Base-by-base conservation (phyloP, 2,797 vertebrate genomes). In the Tangara arthus region DNA sequence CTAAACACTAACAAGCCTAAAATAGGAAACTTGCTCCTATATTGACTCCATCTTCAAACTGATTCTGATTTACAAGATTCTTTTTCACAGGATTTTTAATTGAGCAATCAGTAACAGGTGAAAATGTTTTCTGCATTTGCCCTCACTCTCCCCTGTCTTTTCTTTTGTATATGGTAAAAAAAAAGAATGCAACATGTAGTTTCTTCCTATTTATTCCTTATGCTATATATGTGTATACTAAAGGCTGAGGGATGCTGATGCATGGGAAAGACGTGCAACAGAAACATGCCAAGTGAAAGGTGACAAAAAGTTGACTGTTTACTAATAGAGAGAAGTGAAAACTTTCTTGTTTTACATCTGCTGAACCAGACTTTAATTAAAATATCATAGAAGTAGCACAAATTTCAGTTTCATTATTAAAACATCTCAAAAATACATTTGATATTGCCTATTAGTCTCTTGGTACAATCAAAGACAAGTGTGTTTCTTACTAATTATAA, bases 131-230 rank as follows among this genome's bases (percentile, higher is more conserved):
- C 24, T n/a, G 26, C 18, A 56, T 53, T 83, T 49, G 23, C 8
- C 35, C 26, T 52, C 27, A 32, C 9, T 24, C 30, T 75, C 30
- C 15, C 22, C 20, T 59, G 18, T 21, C 15, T 47, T 50, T 75
- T 42, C 12, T 52, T 52, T 14, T 2, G 0, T 2, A 41, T 0
- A 3, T 11, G 44, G 41, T 20, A 35, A 39, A 73, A 44, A 34
- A 42, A 42, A 32, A 42, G 16, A 73, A 37, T 3, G 8, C 2
- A 24, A 22, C 3, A 1, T 2, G 11, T 11, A 30, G 28, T 37
- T 75, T 65, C 42, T 61, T 88, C n/a, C 35, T 35, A 34, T 52
- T 91, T 71, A 46, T 6, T 71, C 68, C 42, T 65, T 69, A 2
- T 4, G 37, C 12, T 32, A 42, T 5, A 2, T 26, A 26, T 5